Conservation (phyloP, 2,113 vertebrate species). For the Aix galericulata region DNA sequence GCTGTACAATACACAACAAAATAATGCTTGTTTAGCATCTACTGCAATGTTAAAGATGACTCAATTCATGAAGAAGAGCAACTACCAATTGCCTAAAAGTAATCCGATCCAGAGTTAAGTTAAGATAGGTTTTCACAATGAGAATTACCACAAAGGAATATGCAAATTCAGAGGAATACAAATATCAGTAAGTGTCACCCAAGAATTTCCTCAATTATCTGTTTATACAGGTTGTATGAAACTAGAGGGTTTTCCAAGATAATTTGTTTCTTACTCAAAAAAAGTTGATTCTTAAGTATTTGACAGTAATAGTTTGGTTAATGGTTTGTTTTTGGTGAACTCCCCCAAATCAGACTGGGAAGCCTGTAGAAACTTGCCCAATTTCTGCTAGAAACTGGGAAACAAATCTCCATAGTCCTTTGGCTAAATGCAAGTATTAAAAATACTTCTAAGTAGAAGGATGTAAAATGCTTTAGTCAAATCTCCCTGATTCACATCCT, state of each 20-base stretch:
- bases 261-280: not conserved
- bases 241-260: not conserved
- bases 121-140: not conserved
- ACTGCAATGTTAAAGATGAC: not conserved
- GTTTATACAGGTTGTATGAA: not conserved
- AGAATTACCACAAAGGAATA: not conserved
- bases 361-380: not conserved
- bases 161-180: not conserved
- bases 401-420: not conserved
- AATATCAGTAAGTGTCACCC: not conserved
- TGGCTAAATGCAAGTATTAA: not conserved
- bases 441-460: too few species aligned
- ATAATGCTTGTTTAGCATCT: not conserved
- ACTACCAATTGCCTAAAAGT: not conserved
- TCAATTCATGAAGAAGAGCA: not conserved
- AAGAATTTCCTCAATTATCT: not conserved
- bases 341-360: not conserved
- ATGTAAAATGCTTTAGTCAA: not conserved
- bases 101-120: not conserved
- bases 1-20: not conserved
- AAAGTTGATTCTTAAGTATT: not conserved
- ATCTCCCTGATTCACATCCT: not conserved
- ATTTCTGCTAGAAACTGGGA: not conserved
- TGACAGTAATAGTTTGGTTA: not conserved
- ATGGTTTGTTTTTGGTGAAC: not conserved